Evolutionary conservation across 2,888 invertebrate genomes (phyloP).

Genomic region (Petrolisthes cinctipes): DNA sequence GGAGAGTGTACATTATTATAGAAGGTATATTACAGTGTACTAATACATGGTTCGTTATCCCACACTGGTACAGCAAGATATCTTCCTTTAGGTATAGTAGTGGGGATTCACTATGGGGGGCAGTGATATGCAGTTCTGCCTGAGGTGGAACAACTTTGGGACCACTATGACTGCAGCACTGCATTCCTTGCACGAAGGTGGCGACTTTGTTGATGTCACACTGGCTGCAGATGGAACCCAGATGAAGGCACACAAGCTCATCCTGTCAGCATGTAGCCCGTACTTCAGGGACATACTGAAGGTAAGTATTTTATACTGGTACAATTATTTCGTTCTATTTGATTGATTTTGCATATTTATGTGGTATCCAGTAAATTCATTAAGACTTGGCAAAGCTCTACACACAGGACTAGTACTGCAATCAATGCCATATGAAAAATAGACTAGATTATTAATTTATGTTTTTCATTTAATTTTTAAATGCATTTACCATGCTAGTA

Average conservation of each 20-base stretch:
- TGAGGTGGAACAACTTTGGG: slow-evolving; percentile 87
- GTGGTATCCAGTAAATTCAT: too few relatives aligned
- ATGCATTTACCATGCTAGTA: too few relatives aligned
- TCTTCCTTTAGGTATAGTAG: background rate
- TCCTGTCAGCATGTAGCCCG: slow-evolving; percentile 68
- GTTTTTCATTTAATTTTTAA: too few relatives aligned
- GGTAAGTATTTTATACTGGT: slow-evolving; percentile 18
- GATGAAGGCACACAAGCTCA: slow-evolving; percentile 68
- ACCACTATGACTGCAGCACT: slow-evolving; percentile 73
- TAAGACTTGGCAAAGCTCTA: too few relatives aligned
- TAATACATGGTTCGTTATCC: too few relatives aligned
- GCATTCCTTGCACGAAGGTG: slow-evolving; percentile 67
- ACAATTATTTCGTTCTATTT: too few relatives aligned
- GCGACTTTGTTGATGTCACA: slow-evolving; percentile 68
- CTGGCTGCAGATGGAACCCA: slow-evolving; percentile 68
- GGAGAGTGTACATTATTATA: too few relatives aligned
- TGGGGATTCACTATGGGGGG: slow-evolving; percentile 39
- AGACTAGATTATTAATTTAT: too few relatives aligned
- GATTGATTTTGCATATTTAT: too few relatives aligned
- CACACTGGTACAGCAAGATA: background rate
- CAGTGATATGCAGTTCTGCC: slow-evolving; percentile 77
- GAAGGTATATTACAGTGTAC: too few relatives aligned
- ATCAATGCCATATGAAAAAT: too few relatives aligned
- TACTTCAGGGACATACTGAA: slow-evolving; percentile 67
- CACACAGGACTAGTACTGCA: too few relatives aligned